A percentile compares a stretch with the other conserved stretches of the same genome.
Evolutionary conservation across 2,888 invertebrate genomes (phyloP).

Genomic region (Carcina quercana): DNA sequence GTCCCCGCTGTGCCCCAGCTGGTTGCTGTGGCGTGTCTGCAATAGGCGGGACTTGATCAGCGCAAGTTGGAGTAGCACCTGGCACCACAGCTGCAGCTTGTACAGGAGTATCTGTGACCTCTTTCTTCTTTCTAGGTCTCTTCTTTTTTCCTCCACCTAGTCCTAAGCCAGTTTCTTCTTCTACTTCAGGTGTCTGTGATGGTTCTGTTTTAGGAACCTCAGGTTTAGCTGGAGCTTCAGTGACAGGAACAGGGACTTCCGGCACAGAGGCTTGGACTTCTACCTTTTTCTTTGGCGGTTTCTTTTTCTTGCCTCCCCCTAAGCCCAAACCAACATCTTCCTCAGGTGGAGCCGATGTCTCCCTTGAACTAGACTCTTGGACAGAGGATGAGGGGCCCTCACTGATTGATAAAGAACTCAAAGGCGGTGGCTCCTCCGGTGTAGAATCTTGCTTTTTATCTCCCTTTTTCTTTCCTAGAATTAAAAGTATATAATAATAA

Average conservation of each 20-base stretch:
- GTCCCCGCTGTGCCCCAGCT: too few relatives aligned
- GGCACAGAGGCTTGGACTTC: slow-evolving; percentile 3
- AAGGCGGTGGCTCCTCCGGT: background rate
- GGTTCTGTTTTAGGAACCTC: background rate
- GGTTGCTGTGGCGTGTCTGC: background rate
- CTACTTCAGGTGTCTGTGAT: slow-evolving; percentile 16
- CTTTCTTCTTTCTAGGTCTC: slow-evolving; percentile 14
- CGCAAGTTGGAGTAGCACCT: background rate
- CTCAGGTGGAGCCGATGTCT: slow-evolving; percentile 1
- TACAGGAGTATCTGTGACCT: slow-evolving; percentile 2
- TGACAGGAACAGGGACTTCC: slow-evolving; percentile 1
- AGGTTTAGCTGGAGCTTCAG: slow-evolving; percentile 4
- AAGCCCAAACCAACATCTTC: slow-evolving; percentile 8
- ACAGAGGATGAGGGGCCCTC: background rate
- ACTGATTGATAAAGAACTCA: background rate
- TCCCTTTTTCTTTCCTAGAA: slow-evolving; percentile 29
- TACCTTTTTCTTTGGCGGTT: slow-evolving; percentile 4
- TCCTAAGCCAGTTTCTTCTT: slow-evolving; percentile 17
- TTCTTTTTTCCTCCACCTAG: slow-evolving; percentile 16
- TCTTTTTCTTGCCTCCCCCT: slow-evolving; percentile 7
- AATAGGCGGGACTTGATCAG: background rate
- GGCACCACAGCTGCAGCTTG: slow-evolving; percentile 1
- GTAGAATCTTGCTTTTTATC: slow-evolving; percentile 11
- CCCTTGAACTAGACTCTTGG: too few relatives aligned
- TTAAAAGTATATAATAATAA: background rate